A percentile compares a stretch with the other conserved stretches of the same genome.
Evolutionary conservation across 2,888 invertebrate species (phyloP).

Genomic region (Atherix ibis): DNA sequence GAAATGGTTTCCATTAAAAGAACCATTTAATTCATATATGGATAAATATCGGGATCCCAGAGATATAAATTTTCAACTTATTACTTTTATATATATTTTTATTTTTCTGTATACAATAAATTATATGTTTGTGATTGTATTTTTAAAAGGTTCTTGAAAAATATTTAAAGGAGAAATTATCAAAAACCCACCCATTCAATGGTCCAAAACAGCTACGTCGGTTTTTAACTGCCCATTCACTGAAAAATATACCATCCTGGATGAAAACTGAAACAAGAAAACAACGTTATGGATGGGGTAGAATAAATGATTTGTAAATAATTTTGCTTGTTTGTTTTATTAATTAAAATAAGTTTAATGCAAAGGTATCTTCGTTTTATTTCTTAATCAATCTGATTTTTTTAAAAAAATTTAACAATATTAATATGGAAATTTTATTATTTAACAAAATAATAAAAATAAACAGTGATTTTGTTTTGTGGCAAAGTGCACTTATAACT

Average conservation of each 20-base stretch:
- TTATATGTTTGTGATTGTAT: too few species aligned
- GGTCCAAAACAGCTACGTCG: conserved; percentile 44
- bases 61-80: conserved; percentile 31
- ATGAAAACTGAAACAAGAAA: conserved; percentile 53
- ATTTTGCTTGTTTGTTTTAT: background rate
- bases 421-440: too few species aligned
- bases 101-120: background rate
- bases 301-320: conserved; percentile 47
- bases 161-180: conserved; percentile 64
- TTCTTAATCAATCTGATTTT: too few species aligned
- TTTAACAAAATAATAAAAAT: too few species aligned
- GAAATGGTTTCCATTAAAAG: conserved; percentile 62
- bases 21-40: conserved; percentile 82
- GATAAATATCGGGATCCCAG: conserved; percentile 87
- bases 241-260: conserved; percentile 54
- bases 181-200: conserved; percentile 67
- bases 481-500: too few species aligned
- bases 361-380: too few species aligned
- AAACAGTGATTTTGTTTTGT: too few species aligned
- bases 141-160: conserved; percentile 55
- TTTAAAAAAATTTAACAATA: too few species aligned
- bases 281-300: conserved; percentile 54
- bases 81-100: background rate
- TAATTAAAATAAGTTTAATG: background rate
- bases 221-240: conserved; percentile 57